Base-by-base conservation (phyloP, 2,797 vertebrate species). In the Pseudomugil tenellus region DNA sequence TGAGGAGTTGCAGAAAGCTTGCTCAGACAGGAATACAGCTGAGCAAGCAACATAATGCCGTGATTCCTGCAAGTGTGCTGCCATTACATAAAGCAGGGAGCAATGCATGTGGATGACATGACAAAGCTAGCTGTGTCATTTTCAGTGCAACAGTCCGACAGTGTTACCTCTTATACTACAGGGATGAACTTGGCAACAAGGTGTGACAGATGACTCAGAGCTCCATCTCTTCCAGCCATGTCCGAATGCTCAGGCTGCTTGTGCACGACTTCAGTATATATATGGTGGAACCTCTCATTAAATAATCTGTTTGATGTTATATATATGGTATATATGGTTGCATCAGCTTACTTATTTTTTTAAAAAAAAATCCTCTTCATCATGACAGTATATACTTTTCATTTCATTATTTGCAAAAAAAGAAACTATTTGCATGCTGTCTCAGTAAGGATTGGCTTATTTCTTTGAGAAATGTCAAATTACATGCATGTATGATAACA, bases 111-210 rank as follows among this genome's bases (percentile, higher is more conserved):
- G 46, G 52, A 63, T 26, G 26, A 19, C 48, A 32, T 11, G 4
- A 29, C 49, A 29, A 29, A 54, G 8, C 25, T 14, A 14, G 35
- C 11, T 28, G 25, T 54, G 17, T 53, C 25, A 21, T 54, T 7
- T 54, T 53, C 26, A 29, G 4, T 12, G 21, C 49, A 53, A 49
- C 17, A 49, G n/a, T 52, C 23, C 53, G 25, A 41, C 10, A 8
- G 16, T 62, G 32, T 63, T 54, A 54, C 25, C 34, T 29, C 13
- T 28, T 54, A 23, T 34, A 62, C 29, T 29, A 62, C 31, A 49
- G 29, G 46, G 29, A 61, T 25, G 29, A 16, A 49, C 29, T 34
- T 62, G 59, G 59, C 43, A 48, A 29, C n/a, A 14, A 32, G 13
- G 29, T 6, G 14, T 28, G n/a, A 34, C 43, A 62, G 29, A 34